phyloP scores from a whole-genome alignment of 2,888 invertebrate genomes.

The Chalcis sispes region DNA sequence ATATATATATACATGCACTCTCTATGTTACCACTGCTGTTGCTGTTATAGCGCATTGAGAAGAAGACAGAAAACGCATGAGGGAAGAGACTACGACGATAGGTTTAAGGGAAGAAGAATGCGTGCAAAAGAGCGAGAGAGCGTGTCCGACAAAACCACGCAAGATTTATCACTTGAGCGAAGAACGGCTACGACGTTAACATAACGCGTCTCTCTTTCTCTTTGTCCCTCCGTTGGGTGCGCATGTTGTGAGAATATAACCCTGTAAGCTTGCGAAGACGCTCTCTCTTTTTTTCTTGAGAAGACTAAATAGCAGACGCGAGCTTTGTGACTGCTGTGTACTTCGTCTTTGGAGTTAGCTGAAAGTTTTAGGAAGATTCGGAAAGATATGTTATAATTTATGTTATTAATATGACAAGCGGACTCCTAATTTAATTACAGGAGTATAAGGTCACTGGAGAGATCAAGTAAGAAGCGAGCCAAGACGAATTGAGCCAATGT shows the following conservation, averaged over 20 bases:
- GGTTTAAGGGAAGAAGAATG: not conserved
- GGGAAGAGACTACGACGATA: not conserved
- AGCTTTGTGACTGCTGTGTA: no score
- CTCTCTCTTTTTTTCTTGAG: constrained; percentile 34
- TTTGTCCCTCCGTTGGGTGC: no score
- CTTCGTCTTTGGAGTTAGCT: not conserved
- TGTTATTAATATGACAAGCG: no score
- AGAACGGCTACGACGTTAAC: constrained; percentile 3
- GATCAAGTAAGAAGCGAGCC: no score
- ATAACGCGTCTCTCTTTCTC: no score
- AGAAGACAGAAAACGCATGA: constrained; percentile 1
- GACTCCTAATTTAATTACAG: no score
- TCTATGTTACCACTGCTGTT: constrained; percentile 32
- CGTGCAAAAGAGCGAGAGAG: not conserved
- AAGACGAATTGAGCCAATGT: no score
- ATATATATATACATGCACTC: no score
- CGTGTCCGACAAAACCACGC: constrained; percentile 34
- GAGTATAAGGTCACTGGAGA: no score
- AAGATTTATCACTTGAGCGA: constrained; percentile 48
- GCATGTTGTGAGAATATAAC: no score
- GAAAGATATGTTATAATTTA: no score
- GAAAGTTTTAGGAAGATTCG: no score
- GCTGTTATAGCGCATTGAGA: not conserved
- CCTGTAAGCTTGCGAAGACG: not conserved
- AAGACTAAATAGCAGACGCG: constrained; percentile 18